These are phyloP conservation scores for Athripsodes cinereus DNA, from an alignment of 2,888 invertebrate genomes.

Conservation along the genomic window DNA sequence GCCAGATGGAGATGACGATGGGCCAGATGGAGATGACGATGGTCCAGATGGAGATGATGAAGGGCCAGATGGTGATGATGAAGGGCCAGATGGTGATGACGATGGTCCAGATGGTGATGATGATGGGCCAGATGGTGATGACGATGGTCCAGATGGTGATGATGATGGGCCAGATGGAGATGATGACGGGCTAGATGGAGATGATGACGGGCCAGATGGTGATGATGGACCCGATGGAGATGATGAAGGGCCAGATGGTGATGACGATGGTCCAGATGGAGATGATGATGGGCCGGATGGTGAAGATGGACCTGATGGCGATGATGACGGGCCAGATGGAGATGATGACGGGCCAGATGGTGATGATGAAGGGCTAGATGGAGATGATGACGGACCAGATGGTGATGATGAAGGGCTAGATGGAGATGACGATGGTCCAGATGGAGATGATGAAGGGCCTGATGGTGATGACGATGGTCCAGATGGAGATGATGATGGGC, in stretches of 20 bases:
- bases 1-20: background rate
- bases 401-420: background rate
- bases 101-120: background rate
- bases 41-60: background rate
- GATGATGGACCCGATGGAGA: background rate
- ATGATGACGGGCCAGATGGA: background rate
- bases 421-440: background rate
- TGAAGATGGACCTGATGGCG: background rate
- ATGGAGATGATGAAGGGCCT: background rate
- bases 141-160: background rate
- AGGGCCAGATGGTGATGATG: background rate
- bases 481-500: background rate
- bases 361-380: background rate
- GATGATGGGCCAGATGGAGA: background rate
- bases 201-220: background rate
- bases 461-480: background rate
- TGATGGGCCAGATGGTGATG: background rate
- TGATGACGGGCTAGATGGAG: background rate
- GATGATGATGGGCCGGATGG: background rate
- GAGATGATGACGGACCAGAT: background rate
- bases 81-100: background rate
- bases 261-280: background rate
- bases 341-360: background rate
- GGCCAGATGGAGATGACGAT: background rate
- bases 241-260: background rate